Percentiles rank a stretch among this genome's conserved stretches.
Evolutionary conservation across 1,140 invertebrate species (phyloP).

Genomic region (Aphis gossypii): DNA sequence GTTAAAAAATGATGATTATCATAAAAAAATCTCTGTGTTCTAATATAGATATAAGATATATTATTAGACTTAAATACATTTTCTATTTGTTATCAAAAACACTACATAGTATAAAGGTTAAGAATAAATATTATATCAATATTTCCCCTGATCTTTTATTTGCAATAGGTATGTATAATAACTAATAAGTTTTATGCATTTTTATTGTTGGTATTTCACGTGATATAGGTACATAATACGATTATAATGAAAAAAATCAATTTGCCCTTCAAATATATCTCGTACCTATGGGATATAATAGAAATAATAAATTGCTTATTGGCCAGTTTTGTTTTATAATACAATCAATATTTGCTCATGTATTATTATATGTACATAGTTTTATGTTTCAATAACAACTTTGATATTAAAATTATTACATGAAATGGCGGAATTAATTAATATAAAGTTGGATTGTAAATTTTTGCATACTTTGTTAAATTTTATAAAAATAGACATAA

Average conservation of each 20-base stretch:
- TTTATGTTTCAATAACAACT: not conserved
- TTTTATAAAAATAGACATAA: not conserved
- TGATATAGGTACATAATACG: not conserved
- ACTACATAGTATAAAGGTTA: not conserved
- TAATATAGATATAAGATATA: not conserved
- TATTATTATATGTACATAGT: not conserved
- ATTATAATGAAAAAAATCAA: not conserved
- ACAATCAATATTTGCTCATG: not conserved
- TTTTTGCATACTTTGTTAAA: not conserved
- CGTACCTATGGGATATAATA: not conserved
- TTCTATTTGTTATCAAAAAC: not conserved
- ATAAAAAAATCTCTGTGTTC: not conserved
- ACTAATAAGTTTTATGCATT: not conserved
- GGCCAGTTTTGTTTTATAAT: not conserved
- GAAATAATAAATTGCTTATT: not conserved
- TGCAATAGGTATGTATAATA: not conserved
- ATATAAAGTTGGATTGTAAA: not conserved
- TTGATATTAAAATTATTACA: not conserved
- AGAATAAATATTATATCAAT: conserved; percentile 25
- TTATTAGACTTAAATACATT: not conserved
- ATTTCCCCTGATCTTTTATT: not conserved
- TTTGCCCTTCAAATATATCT: not conserved
- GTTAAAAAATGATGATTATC: not conserved
- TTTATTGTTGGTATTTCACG: conserved; percentile 8
- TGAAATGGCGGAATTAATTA: not conserved